A percentile compares a stretch with the other conserved stretches of the same genome.
These are phyloP conservation scores for Cotesia congregata DNA, from an alignment of 2,888 invertebrate genomes.

Conservation along the genomic window DNA sequence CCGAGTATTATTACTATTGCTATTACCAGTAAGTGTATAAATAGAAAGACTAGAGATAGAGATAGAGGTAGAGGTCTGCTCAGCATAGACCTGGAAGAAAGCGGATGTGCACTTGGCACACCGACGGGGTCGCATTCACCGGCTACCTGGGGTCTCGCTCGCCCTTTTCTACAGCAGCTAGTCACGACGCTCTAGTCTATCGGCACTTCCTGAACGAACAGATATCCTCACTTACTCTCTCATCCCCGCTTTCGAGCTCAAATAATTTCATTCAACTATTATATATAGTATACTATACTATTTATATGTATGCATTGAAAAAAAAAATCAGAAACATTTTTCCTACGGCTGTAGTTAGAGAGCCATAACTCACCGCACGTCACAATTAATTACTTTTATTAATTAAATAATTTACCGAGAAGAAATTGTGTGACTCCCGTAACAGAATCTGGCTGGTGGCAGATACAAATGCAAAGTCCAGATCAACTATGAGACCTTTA, in stretches of 20 bases:
- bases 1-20: not conserved
- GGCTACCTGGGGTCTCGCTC: slow-evolving; percentile 53
- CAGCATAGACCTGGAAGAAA: slow-evolving; percentile 44
- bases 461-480: not conserved
- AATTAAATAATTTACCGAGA: not conserved
- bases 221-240: slow-evolving; percentile 22
- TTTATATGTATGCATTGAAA: not conserved
- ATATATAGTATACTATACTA: too few species aligned
- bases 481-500: not conserved
- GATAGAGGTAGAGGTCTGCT: not conserved
- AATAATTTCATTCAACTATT: too few species aligned
- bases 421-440: not conserved
- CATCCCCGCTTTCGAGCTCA: not conserved
- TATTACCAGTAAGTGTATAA: not conserved
- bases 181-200: slow-evolving; percentile 43
- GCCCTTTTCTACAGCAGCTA: slow-evolving; percentile 44
- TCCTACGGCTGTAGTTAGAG: not conserved
- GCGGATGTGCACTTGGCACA: slow-evolving; percentile 54
- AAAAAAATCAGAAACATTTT: not conserved
- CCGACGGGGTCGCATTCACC: slow-evolving; percentile 49
- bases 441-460: not conserved
- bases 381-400: slow-evolving; percentile 12
- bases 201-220: slow-evolving; percentile 24
- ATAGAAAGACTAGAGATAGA: not conserved
- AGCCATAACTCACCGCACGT: not conserved